Base-by-base conservation (phyloP, 2,797 vertebrate species). In the Serranus cabrilla region DNA sequence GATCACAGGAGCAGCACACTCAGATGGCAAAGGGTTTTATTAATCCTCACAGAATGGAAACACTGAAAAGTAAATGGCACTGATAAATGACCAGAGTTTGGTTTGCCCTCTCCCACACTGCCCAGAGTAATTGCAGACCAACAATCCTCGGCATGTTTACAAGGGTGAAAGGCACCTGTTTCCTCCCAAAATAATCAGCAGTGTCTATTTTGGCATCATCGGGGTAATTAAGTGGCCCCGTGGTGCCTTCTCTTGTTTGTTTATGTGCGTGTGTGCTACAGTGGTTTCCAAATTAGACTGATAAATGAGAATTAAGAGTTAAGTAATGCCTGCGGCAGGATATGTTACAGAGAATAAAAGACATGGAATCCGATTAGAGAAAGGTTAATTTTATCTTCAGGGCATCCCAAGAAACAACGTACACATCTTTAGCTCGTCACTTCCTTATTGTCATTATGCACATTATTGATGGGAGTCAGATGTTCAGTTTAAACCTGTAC, bases 81-180 rank as follows among this genome's bases (percentile, higher is more conserved):
- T 63, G 50, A 14, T 73, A 25, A 56, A 67, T 55, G 51, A 31
- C 50, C 45, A n/a, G 61, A 46, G 60, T 25, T 45, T 47, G 6
- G 43, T 49, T 49, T 39, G 27, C 25, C 57, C 63, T 74, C 57
- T 65, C 63, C 50, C 49, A 37, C 57, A 46, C 78, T 57, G 81
- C 59, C 50, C 62, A 23, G 52, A 68, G 54, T 81, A 86, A 80
- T 83, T 78, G 55, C 56, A 57, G 63, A 59, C 70, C 67, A 78
- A 71, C 68, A 55, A 56, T 82, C 47, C 50, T 18, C 55, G 66
- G 74, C 64, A 76, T 90, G 84, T 86, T 83, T 72, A 75, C 62
- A 74, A 40, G 65, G 71, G 82, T 58, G 46, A 66, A 34, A 79
- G 39, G 47, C 78, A 88, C 78, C 86, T 85, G 83, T 86, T 86